phyloP scores from a whole-genome alignment of 2,797 vertebrate species.

The Enteromius trimaculatus region DNA sequence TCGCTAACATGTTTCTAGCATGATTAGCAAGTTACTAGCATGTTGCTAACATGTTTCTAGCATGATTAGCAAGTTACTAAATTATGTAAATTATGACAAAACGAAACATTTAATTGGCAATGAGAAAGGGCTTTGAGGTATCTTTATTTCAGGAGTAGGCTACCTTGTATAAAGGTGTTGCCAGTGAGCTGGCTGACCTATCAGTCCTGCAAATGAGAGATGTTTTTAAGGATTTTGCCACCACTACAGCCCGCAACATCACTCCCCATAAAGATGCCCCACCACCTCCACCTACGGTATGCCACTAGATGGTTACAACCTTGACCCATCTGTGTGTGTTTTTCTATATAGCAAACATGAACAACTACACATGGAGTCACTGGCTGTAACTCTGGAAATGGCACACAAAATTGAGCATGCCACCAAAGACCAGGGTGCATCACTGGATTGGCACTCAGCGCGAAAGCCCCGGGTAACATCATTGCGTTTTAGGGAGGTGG shows the following conservation, averaged over 20 bases:
- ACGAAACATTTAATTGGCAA: too few relatives aligned
- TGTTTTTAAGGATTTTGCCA: background rate
- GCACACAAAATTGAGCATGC: background rate
- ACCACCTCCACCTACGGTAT: too few relatives aligned
- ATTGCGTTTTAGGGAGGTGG: background rate
- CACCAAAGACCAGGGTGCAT: background rate
- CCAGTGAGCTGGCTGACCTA: background rate
- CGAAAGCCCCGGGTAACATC: background rate
- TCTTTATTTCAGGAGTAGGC: background rate
- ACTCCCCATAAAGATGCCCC: too few relatives aligned
- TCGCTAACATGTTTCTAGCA: too few relatives aligned
- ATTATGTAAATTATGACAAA: too few relatives aligned
- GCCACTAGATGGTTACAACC: background rate
- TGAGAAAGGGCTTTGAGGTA: too few relatives aligned
- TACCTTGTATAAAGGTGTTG: background rate
- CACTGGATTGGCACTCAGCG: background rate
- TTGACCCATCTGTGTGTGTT: background rate
- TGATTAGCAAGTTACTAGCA: too few relatives aligned
- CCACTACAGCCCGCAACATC: background rate
- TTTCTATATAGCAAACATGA: background rate
- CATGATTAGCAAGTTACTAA: too few relatives aligned
- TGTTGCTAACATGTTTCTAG: too few relatives aligned
- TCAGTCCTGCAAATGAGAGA: background rate
- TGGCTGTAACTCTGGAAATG: background rate
- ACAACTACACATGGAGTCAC: too few relatives aligned